Evolutionary conservation across 2,797 vertebrate species (phyloP), one percentile per base, ranked within the genome.

Genomic region (Halcyon leucocephala): DNA sequence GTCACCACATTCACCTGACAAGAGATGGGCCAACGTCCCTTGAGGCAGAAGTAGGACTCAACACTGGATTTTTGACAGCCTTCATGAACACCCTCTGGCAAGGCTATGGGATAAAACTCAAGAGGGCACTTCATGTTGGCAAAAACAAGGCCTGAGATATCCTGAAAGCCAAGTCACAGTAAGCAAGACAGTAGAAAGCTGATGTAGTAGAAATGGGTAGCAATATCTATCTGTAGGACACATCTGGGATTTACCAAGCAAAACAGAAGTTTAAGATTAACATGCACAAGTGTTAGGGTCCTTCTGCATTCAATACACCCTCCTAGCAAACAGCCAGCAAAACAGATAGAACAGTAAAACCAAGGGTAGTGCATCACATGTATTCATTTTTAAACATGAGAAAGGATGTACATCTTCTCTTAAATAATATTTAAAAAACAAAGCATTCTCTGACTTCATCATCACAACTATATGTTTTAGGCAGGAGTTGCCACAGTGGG

Each of bases 401-500:
- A 55, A 87, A 86, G 82, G 15, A 28, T 31, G 44, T 35, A 44
- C 8, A 17, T 44, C 44, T 93, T 60, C 67, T 48, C n/a, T 86
- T 42, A 82, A 74, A 31, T 31, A 39, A 3, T 64, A 79, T 62
- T 95, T 95, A 46, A 16, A 57, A 88, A 89, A 35, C 39, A 66
- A 90, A 89, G 39, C 19, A 73, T 62, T 70, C 7, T 82, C 77
- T 72, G 77, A 76, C 62, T 94, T 90, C 8, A 1, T 62, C 80
- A 86, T 82, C 54, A 82, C 48, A 57, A 20, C 42, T 70, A 7
- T 62, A 18, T 24, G 10, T 82, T 95, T 90, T 84, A 92, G 80
- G 54, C 58, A 95, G 82, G 37, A 88, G 33, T 86, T 91, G 58
- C 86, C 80, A 61, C 77, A 84, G 39, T 89, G 80, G 82, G 80